phyloP scores from a whole-genome alignment of 1,140 invertebrate species.

The Drosophila tsacasi region DNA sequence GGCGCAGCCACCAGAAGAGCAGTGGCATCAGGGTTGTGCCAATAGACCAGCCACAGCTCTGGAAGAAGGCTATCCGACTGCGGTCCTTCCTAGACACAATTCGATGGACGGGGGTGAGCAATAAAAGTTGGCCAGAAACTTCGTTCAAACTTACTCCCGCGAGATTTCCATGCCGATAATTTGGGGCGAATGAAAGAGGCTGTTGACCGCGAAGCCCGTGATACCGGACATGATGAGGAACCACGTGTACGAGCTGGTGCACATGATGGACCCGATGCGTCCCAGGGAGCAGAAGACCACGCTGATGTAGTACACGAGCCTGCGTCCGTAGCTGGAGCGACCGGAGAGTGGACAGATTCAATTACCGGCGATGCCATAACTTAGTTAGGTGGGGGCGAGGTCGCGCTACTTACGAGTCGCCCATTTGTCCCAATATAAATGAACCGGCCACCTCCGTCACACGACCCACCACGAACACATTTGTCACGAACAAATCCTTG shows the following conservation, averaged over 20 bases:
- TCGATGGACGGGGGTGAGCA: slow-evolving; percentile 12
- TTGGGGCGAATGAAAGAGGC: slow-evolving; percentile 86
- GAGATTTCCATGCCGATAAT: slow-evolving; percentile 86
- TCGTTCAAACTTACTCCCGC: slow-evolving; percentile 77
- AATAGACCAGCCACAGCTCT: slow-evolving; percentile 86
- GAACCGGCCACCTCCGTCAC: slow-evolving; percentile 86
- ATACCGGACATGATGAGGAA: slow-evolving; percentile 85
- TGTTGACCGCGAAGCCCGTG: slow-evolving; percentile 85
- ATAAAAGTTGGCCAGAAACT: slow-evolving; percentile 58
- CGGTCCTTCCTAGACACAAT: slow-evolving; percentile 77
- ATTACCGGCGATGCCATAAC: slow-evolving; percentile 65
- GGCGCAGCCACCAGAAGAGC: slow-evolving; percentile 87
- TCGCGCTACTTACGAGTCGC: slow-evolving; percentile 86
- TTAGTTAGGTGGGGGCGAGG: slow-evolving; percentile 44
- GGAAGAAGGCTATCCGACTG: slow-evolving; percentile 85
- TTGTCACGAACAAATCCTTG: slow-evolving; percentile 86
- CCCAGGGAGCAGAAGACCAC: slow-evolving; percentile 84
- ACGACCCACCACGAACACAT: slow-evolving; percentile 86
- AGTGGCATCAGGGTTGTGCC: slow-evolving; percentile 87
- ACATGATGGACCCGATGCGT: slow-evolving; percentile 84
- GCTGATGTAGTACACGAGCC: slow-evolving; percentile 85
- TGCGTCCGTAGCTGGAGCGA: slow-evolving; percentile 85
- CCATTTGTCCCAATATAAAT: slow-evolving; percentile 86
- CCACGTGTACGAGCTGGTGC: slow-evolving; percentile 84
- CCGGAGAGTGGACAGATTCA: slow-evolving; percentile 61